A percentile compares a stretch with the other conserved stretches of the same genome.
These are phyloP conservation scores for Trilocha varians DNA, from an alignment of 2,888 invertebrate species.

Conservation along the genomic window DNA sequence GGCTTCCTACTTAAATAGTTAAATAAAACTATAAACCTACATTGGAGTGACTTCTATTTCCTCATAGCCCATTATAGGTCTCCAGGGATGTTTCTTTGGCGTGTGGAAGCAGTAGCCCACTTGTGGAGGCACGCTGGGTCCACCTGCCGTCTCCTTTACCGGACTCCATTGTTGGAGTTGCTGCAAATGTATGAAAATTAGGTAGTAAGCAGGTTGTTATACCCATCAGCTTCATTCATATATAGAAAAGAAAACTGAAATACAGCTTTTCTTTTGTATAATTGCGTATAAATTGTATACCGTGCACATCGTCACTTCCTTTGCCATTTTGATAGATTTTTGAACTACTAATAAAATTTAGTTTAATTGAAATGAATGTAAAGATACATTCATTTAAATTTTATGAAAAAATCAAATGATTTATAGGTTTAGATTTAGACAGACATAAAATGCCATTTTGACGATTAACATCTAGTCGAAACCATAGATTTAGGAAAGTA, in stretches of 20 bases:
- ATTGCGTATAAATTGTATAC: constrained; percentile 21
- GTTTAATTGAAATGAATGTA: constrained; percentile 19
- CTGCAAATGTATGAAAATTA: constrained; percentile 39
- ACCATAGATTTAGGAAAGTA: too few species aligned
- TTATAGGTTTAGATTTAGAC: too few species aligned
- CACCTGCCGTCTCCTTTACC: constrained; percentile 77
- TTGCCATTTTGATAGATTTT: constrained; percentile 46
- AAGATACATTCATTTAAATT: too few species aligned
- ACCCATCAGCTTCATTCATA: too few species aligned
- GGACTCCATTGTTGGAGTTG: constrained; percentile 87
- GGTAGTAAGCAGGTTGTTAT: background rate
- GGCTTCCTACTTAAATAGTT: background rate
- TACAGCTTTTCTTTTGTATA: too few species aligned
- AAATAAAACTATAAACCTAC: constrained; percentile 40
- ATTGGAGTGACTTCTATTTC: constrained; percentile 82
- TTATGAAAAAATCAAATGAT: too few species aligned
- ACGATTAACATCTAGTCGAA: too few species aligned
- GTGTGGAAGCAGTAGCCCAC: constrained; percentile 81
- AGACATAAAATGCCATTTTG: too few species aligned
- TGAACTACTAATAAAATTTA: constrained; percentile 13
- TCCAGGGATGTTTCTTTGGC: constrained; percentile 84
- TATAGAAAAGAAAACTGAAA: background rate
- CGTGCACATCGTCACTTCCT: constrained; percentile 65
- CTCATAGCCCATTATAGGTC: constrained; percentile 85
- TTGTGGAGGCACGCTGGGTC: constrained; percentile 75